These are phyloP conservation scores for Morbakka virulenta DNA, from an alignment of 30 jellyfish, hydroid and myxozoan species.

Conservation along the genomic window DNA sequence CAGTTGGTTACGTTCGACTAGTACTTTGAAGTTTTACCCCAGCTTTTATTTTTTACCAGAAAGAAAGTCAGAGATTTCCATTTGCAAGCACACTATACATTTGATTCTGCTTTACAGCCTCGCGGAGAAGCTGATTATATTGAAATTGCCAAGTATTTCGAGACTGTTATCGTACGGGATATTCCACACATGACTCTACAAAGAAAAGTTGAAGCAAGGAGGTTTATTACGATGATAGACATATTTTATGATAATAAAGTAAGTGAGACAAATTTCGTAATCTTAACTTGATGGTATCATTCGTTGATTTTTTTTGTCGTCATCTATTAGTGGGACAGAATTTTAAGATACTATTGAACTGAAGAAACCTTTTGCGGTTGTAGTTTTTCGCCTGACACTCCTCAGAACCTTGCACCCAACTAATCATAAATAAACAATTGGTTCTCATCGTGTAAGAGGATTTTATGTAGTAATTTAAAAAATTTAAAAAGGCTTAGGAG, in stretches of 20 bases:
- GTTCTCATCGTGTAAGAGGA: too few species aligned
- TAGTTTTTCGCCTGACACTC: too few species aligned
- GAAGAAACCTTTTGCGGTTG: not conserved
- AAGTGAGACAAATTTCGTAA: not conserved
- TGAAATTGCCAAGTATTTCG: conserved; percentile 71
- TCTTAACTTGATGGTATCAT: not conserved
- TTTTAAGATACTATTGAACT: not conserved
- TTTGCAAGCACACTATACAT: not conserved
- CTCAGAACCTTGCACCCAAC: too few species aligned
- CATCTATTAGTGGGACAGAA: not conserved
- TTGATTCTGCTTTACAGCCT: conserved; percentile 45
- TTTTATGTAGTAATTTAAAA: too few species aligned
- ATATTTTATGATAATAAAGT: conserved; percentile 84
- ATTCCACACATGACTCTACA: conserved; percentile 77
- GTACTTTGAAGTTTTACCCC: too few species aligned
- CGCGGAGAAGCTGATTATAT: conserved; percentile 92
- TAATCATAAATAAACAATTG: too few species aligned
- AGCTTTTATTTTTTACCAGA: too few species aligned
- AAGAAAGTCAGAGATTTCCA: too few species aligned
- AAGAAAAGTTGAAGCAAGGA: conserved; percentile 67
- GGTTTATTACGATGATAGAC: conserved; percentile 87
- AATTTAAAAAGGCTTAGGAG: too few species aligned
- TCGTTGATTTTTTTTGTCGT: not conserved
- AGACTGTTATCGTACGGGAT: conserved; percentile 62
- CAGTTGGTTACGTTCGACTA: too few species aligned